Percentiles rank a stretch among this genome's conserved stretches.
phyloP scores from a whole-genome alignment of 2,797 vertebrate genomes.

The Apogon hyalosoma region DNA sequence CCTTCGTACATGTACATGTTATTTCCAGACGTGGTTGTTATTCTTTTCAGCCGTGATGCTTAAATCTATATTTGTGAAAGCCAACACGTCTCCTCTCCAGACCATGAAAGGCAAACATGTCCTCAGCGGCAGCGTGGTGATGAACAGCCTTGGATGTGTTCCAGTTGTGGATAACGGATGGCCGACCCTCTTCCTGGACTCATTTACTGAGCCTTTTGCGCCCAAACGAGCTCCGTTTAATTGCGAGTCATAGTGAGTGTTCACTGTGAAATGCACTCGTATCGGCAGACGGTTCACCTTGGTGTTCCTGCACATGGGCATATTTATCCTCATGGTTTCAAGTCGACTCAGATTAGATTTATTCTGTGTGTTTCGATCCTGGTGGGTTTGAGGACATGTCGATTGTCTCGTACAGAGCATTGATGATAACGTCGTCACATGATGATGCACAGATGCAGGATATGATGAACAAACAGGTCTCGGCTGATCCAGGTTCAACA shows the following conservation, averaged over 20 bases:
- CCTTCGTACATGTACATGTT: too few relatives aligned
- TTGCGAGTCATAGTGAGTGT: conserved; percentile 16
- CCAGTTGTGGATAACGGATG: conserved; percentile 20
- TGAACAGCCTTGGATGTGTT: conserved; percentile 18
- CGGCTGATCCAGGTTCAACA: too few relatives aligned
- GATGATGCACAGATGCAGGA: too few relatives aligned
- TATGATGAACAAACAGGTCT: too few relatives aligned
- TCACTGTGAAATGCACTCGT: conserved; percentile 8
- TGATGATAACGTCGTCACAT: too few relatives aligned
- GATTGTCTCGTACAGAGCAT: neutral
- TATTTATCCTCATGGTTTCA: neutral
- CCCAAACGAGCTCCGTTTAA: conserved; percentile 19
- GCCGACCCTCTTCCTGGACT: neutral
- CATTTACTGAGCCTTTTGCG: conserved; percentile 9
- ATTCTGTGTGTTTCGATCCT: neutral
- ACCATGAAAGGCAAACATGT: conserved; percentile 18
- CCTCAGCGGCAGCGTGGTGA: neutral
- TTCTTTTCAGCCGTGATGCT: neutral
- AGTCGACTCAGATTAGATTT: neutral
- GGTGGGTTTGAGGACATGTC: neutral
- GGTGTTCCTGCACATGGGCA: neutral
- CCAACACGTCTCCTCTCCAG: conserved; percentile 3
- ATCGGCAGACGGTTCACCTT: conserved; percentile 18
- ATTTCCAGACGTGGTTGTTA: neutral
- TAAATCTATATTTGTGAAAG: conserved; percentile 25